Evolutionary conservation across 2,888 invertebrate species (phyloP).

Genomic region (Xestia ashworthii): DNA sequence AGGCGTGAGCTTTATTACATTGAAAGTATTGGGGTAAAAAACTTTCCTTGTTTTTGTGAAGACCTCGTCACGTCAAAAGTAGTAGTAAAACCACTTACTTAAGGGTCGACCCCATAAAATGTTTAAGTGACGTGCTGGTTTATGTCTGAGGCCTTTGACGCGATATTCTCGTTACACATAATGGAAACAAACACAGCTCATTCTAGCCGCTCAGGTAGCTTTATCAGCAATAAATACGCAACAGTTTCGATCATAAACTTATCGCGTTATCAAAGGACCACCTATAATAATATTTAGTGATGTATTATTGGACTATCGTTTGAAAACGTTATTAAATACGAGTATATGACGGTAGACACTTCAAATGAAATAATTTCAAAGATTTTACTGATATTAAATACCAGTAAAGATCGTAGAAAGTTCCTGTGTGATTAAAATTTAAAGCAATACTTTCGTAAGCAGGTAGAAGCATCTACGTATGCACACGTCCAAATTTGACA

Average conservation of each 20-base stretch:
- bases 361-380: slow-evolving; percentile 14
- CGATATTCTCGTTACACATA: slow-evolving; percentile 59
- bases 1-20: not conserved
- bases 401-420: not conserved
- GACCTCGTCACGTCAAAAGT: slow-evolving; percentile 39
- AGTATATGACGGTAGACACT: slow-evolving; percentile 10
- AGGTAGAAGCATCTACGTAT: not conserved
- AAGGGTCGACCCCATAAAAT: slow-evolving; percentile 63
- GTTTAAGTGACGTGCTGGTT: slow-evolving; percentile 62
- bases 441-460: not conserved
- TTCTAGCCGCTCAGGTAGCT: slow-evolving; percentile 42
- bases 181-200: slow-evolving; percentile 57
- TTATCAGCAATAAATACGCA: slow-evolving; percentile 58
- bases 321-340: slow-evolving; percentile 40
- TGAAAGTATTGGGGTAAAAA: slow-evolving; percentile 24
- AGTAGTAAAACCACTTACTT: slow-evolving; percentile 59
- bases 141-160: slow-evolving; percentile 57
- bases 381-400: slow-evolving; percentile 9
- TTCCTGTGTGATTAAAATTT: slow-evolving; percentile 3
- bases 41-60: slow-evolving; percentile 47
- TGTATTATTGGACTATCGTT: slow-evolving; percentile 36
- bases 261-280: slow-evolving; percentile 38
- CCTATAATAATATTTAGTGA: slow-evolving; percentile 39
- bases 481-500: not conserved
- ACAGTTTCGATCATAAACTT: slow-evolving; percentile 36